Evolutionary conservation across 2,113 vertebrate genomes (phyloP), one percentile per base, ranked within the genome.

Genomic region (Neodontobutis hainanensis): DNA sequence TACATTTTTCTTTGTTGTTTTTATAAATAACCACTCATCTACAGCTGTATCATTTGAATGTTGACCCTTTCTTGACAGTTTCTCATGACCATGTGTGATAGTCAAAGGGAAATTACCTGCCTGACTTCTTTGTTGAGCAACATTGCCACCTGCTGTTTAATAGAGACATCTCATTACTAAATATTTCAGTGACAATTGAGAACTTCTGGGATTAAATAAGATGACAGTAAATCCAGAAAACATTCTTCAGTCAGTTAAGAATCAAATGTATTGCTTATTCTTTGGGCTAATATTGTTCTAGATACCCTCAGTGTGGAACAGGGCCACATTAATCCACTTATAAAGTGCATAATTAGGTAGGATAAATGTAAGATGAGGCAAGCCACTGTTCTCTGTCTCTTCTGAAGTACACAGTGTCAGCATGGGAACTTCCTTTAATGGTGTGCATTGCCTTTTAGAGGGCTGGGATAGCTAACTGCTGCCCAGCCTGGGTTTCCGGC

Each of bases 401-500:
- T 46, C 8, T 61, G 16, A 70, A 46, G 34, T 46, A 45, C 35
- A 15, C 40, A 75, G 50, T 67, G 48, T 67, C 61, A 61, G 42
- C 10, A 6, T 43, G 42, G 64, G 68, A 65, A 81, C 62, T 85
- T 83, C 82, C 82, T 68, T 77, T 74, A 75, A 19, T 50, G 65
- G 15, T 65, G 55, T 7, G 1, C 43, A 50, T 58, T n/a, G 44
- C 32, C 73, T 69, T 75, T 85, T 53, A 65, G 80, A 84, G 85
- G 82, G 81, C 80, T 75, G 88, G 90, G 90, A 90, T 85, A 85
- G 89, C 90, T 90, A 94, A 94, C 93, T 83, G 94, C 92, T 89
- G 90, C 91, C 89, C 92, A 90, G 77, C 71, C 88, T 89, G 87
- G 61, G 93, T 91, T 95, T 96, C 95, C 95, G 94, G 94, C 91